Evolutionary conservation across 2,113 vertebrate genomes (phyloP).

Genomic region (Sapayoa aenigma): DNA sequence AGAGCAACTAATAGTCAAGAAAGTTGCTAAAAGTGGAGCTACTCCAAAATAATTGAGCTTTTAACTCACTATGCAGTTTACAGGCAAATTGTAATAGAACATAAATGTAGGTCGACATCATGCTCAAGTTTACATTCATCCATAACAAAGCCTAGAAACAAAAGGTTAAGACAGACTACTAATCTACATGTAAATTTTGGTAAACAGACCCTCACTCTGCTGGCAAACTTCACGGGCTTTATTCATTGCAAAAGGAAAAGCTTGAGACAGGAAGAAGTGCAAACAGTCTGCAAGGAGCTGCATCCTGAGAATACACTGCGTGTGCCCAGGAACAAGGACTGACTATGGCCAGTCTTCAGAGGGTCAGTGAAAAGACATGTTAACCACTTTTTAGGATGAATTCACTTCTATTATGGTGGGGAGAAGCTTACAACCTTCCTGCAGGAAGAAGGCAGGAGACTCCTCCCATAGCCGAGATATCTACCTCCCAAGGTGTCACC

Average conservation of each 20-base stretch:
- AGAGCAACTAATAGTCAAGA: background rate
- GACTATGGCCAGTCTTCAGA: background rate
- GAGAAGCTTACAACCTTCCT: background rate
- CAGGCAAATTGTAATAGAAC: background rate
- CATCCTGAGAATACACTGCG: background rate
- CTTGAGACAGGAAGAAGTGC: background rate
- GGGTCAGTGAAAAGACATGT: background rate
- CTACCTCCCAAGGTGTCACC: background rate
- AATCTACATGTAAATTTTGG: background rate
- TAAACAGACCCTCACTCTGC: background rate
- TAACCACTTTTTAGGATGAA: background rate
- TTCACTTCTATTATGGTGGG: background rate
- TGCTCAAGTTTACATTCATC: background rate
- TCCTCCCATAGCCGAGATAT: background rate
- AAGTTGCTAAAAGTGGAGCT: background rate
- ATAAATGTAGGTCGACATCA: background rate
- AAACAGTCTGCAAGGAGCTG: background rate
- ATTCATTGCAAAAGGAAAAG: background rate
- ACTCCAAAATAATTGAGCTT: background rate
- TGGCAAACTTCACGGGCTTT: background rate
- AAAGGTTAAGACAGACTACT: background rate
- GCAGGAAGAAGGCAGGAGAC: background rate
- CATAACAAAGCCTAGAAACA: background rate
- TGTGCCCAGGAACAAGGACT: background rate
- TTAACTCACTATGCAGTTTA: rapidly evolving